Evolutionary conservation across 2,888 invertebrate species (phyloP), one percentile per base, ranked within the genome.

Genomic region (Drosophila koepferae): DNA sequence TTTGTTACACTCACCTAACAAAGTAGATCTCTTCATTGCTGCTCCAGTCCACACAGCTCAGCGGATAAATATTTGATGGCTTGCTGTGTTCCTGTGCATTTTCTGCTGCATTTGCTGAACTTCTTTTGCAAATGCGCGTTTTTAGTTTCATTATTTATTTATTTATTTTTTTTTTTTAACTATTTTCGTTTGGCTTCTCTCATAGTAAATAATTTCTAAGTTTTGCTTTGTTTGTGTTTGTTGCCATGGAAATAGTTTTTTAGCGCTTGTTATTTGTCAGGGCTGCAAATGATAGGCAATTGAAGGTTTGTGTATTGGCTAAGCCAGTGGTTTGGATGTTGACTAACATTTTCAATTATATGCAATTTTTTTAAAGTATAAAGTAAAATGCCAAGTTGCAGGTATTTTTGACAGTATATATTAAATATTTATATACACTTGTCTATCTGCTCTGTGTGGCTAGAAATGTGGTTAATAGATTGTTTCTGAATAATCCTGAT

Each of bases 21-120:
- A 98, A 98, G 93, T 96, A 97, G 55, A 98, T 96, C 93, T 99
- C 99, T 92, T 99, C 99, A 36, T 97, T 96, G 82, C 96, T 97
- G 92, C 96, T 97, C 99, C 99, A 99, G 80, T 97, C 97, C 16
- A 98, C 96, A 92, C 98, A 98, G 71, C 97, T 96, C 14, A 98
- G 96, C n/a, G 97, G 95, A 84, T 96, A 96, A 72, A 94, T 94
- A 18, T 16, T 36, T 36, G 58, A 92, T 12, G 59, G 63, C n/a
- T 43, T 16, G 16, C 20, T 46, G 9, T 48, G 63, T 10, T 77
- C 60, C 18, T 72, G 65, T 2, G 68, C 0, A 1, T n/a, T 16
- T 34, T 89, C 89, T 1, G 44, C 12, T 20, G 76, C 73, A 38
- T 80, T 87, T 7, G 86, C 96, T 66, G 96, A 95, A 23, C 96